Evolutionary conservation across 2,797 vertebrate species (phyloP).

Genomic region (Tamandua tetradactyla): DNA sequence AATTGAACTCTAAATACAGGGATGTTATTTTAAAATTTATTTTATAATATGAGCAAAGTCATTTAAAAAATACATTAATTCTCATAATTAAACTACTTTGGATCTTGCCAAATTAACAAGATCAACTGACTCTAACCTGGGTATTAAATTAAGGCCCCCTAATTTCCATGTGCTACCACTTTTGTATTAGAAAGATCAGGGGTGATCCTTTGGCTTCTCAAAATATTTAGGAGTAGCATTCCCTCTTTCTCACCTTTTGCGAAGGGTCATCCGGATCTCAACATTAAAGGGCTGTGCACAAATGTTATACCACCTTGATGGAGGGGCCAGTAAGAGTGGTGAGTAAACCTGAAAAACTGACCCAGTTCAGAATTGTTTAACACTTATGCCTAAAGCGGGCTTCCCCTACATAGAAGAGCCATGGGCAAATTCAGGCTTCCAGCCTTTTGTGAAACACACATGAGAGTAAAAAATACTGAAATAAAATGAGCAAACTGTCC

Average conservation of each 20-base stretch:
- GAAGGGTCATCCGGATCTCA: not conserved
- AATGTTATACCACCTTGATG: not conserved
- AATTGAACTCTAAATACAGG: constrained; percentile 27
- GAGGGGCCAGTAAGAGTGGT: not conserved
- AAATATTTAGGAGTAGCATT: not conserved
- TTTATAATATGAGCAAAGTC: not conserved
- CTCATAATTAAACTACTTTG: not conserved
- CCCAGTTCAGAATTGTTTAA: not conserved
- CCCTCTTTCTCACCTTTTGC: constrained; percentile 6
- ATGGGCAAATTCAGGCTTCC: not conserved
- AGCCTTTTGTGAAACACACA: not conserved
- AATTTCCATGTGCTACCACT: not conserved
- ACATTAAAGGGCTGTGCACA: not conserved
- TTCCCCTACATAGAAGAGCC: not conserved
- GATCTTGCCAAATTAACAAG: not conserved
- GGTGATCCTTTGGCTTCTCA: not conserved
- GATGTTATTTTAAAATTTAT: constrained; percentile 27
- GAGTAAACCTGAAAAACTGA: not conserved
- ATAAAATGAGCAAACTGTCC: not conserved
- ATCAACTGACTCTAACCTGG: not conserved
- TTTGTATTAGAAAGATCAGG: not conserved
- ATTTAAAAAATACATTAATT: not conserved
- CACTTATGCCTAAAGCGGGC: not conserved
- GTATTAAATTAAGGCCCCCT: not conserved
- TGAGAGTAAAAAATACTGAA: not conserved